These are phyloP conservation scores for Carapus acus DNA, from an alignment of 2,797 vertebrate genomes.

Conservation along the genomic window DNA sequence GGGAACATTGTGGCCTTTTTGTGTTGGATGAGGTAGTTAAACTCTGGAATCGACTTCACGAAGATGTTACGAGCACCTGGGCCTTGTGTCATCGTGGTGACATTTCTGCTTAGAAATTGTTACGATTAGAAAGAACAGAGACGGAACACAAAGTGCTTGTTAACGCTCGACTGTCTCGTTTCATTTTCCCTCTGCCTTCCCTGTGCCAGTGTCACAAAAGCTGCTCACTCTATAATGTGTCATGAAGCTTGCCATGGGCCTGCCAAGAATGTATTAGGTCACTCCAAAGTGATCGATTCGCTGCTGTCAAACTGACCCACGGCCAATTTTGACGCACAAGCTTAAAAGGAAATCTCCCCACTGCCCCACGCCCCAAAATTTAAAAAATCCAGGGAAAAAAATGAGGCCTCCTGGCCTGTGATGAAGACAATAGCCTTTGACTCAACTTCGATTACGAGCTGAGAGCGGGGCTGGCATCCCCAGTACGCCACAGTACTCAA, in stretches of 20 bases:
- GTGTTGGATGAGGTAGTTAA: conserved; percentile 34
- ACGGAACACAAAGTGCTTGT: conserved; percentile 31
- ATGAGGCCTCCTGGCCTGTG: conserved; percentile 45
- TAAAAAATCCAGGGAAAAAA: conserved; percentile 20
- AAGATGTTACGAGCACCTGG: not conserved
- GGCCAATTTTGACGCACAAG: conserved; percentile 33
- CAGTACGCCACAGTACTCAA: conserved; percentile 30
- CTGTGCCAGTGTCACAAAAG: conserved; percentile 1
- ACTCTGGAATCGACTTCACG: conserved; percentile 1
- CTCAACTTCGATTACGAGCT: conserved; percentile 14
- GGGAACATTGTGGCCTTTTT: not conserved
- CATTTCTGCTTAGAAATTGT: not conserved
- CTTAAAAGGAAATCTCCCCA: too few relatives aligned
- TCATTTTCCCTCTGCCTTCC: too few relatives aligned
- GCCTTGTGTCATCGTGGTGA: conserved; percentile 1
- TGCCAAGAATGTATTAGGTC: conserved; percentile 28
- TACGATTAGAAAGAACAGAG: conserved; percentile 14
- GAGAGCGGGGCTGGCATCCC: conserved; percentile 20
- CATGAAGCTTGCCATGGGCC: conserved; percentile 35
- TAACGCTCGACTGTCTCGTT: too few relatives aligned
- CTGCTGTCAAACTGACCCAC: conserved; percentile 17
- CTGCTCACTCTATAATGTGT: conserved; percentile 1
- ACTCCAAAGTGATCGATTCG: conserved; percentile 13
- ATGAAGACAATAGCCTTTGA: conserved; percentile 31
- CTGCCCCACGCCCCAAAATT: conserved; percentile 21